Evolutionary conservation across 2,113 vertebrate species (phyloP).

Genomic region (Arizona elegans): DNA sequence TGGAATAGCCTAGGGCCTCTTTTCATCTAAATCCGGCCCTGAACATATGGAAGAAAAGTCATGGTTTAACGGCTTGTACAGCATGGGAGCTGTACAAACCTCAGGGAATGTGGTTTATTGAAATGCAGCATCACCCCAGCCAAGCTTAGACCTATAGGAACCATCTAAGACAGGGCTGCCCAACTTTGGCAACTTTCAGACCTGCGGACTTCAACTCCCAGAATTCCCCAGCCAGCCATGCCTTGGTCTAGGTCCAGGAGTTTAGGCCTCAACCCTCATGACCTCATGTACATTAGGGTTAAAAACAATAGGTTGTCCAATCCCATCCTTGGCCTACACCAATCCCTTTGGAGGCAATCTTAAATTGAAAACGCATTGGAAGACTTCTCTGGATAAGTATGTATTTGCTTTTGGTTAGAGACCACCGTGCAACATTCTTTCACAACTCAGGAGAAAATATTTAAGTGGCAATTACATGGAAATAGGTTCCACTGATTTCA

Average conservation of each 20-base stretch:
- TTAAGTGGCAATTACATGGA: background rate
- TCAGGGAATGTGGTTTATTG: background rate
- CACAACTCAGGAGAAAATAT: background rate
- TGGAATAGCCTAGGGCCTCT: too few relatives aligned
- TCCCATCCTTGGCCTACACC: background rate
- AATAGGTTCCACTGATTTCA: background rate
- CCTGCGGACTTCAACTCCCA: too few relatives aligned
- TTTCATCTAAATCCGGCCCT: too few relatives aligned
- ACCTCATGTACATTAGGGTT: background rate
- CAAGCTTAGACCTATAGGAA: background rate
- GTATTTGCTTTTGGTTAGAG: background rate
- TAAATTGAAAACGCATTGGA: background rate
- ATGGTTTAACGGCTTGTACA: background rate
- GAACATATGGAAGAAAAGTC: background rate
- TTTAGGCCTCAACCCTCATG: background rate
- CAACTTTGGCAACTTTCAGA: background rate
- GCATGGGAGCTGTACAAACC: background rate
- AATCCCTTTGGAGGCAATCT: background rate
- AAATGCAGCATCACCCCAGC: background rate
- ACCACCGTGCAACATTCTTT: background rate
- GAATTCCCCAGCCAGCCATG: background rate
- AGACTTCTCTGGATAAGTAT: background rate
- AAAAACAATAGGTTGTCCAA: background rate
- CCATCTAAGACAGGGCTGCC: background rate
- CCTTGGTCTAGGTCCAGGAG: background rate